These are phyloP conservation scores for Lamellibrachia luymesi DNA, from an alignment of 1,140 invertebrate genomes.

Conservation along the genomic window DNA sequence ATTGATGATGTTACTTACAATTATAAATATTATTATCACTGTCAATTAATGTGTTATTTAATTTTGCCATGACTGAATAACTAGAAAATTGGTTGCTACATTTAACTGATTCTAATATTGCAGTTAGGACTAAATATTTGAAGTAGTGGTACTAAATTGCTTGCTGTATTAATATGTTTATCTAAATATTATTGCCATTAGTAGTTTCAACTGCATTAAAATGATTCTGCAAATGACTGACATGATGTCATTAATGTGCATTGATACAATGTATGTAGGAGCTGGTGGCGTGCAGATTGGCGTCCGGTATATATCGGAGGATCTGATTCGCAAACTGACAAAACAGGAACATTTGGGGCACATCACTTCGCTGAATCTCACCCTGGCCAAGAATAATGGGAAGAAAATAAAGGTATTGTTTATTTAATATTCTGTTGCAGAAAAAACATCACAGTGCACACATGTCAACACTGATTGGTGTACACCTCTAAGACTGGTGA, in stretches of 20 bases:
- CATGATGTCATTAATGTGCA: no score
- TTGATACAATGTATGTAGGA: neutral
- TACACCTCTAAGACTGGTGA: no score
- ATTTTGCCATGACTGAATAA: neutral
- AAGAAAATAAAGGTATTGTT: slow-evolving; percentile 51
- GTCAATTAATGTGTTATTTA: neutral
- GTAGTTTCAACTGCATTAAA: no score
- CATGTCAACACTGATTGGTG: no score
- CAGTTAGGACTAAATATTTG: no score
- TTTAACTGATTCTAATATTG: neutral
- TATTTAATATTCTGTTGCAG: neutral
- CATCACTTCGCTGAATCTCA: slow-evolving; percentile 49
- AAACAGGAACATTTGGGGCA: slow-evolving; percentile 47
- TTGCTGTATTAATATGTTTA: no score
- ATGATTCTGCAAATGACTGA: no score
- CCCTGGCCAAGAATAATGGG: slow-evolving; percentile 46
- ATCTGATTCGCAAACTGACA: slow-evolving; percentile 48
- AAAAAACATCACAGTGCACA: neutral
- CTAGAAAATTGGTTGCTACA: neutral
- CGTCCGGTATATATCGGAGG: slow-evolving; percentile 53
- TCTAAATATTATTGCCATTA: no score
- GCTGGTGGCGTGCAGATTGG: slow-evolving; percentile 32
- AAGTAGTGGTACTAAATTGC: no score
- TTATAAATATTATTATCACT: neutral
- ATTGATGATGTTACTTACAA: neutral